A percentile compares a stretch with the other conserved stretches of the same genome.
Conservation (phyloP, 2,888 invertebrate species). For the Acleris laterana region DNA sequence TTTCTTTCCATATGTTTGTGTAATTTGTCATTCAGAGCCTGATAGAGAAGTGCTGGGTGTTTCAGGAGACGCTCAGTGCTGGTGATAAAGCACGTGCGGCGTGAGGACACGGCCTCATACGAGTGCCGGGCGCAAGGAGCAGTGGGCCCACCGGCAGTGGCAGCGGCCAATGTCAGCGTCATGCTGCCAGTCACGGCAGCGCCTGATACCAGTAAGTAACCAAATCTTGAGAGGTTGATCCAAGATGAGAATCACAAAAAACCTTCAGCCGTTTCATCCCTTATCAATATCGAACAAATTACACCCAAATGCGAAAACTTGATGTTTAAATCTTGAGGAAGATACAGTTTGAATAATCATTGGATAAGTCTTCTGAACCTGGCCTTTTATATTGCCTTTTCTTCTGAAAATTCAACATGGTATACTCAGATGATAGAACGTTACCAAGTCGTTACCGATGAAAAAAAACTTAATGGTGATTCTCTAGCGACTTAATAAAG, state of each 20-base stretch:
- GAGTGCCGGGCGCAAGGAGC: conserved; percentile 92
- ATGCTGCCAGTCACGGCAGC: conserved; percentile 63
- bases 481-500: conserved; percentile 7
- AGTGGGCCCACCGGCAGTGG: conserved; percentile 84
- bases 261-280: no score
- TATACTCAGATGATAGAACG: no score
- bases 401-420: no score
- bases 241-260: no score
- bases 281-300: no score
- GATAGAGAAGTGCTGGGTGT: conserved; percentile 35
- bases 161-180: conserved; percentile 82
- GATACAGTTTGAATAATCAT: no score
- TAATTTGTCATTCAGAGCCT: neutral
- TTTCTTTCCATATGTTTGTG: neutral
- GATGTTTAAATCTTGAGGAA: no score
- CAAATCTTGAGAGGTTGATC: no score
- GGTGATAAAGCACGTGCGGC: conserved; percentile 89
- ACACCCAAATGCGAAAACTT: no score
- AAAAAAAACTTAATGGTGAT: conserved; percentile 13
- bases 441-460: no score
- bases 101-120: conserved; percentile 91
- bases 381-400: no score
- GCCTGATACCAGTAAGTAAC: conserved; percentile 75
- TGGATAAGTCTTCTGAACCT: no score
- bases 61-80: conserved; percentile 93